phyloP scores from a whole-genome alignment of 2,888 invertebrate genomes.

The Standfussiana lucernea region DNA sequence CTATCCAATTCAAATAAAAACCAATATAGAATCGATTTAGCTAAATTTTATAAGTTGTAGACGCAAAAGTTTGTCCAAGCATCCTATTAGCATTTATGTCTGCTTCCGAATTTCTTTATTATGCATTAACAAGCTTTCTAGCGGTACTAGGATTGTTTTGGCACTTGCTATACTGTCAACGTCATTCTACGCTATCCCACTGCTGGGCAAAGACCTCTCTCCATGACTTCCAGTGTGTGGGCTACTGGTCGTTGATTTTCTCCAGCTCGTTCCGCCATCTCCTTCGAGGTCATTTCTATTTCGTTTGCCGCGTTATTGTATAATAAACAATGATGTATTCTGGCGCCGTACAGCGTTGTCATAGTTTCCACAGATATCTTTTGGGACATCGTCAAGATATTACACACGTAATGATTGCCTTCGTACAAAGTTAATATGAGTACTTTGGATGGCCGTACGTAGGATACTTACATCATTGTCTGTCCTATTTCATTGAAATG shows the following conservation, averaged over 20 bases:
- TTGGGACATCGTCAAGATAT: constrained; percentile 72
- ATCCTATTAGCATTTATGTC: constrained; percentile 45
- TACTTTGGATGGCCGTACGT: constrained; percentile 29
- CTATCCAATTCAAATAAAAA: constrained; percentile 30
- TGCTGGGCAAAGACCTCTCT: neutral
- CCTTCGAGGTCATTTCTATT: constrained; percentile 1
- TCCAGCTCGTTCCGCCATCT: neutral
- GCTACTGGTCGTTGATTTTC: neutral
- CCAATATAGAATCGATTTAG: constrained; percentile 40
- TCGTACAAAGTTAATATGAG: constrained; percentile 36
- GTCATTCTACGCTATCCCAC: too few species aligned
- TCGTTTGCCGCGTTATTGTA: constrained; percentile 59
- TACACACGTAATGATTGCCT: constrained; percentile 59
- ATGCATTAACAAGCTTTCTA: constrained; percentile 40
- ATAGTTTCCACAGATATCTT: constrained; percentile 80
- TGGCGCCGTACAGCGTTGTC: constrained; percentile 68
- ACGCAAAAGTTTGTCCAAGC: constrained; percentile 29
- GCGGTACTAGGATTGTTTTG: constrained; percentile 42
- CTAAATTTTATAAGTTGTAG: constrained; percentile 37
- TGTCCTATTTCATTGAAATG: constrained; percentile 22
- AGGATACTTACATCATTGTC: constrained; percentile 32
- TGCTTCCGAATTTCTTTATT: constrained; percentile 57
- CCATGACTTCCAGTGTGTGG: neutral
- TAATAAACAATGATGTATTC: constrained; percentile 79
- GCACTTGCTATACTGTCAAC: neutral